phyloP scores from a whole-genome alignment of 2,113 vertebrate genomes.

The Syngnathus scovelli region DNA sequence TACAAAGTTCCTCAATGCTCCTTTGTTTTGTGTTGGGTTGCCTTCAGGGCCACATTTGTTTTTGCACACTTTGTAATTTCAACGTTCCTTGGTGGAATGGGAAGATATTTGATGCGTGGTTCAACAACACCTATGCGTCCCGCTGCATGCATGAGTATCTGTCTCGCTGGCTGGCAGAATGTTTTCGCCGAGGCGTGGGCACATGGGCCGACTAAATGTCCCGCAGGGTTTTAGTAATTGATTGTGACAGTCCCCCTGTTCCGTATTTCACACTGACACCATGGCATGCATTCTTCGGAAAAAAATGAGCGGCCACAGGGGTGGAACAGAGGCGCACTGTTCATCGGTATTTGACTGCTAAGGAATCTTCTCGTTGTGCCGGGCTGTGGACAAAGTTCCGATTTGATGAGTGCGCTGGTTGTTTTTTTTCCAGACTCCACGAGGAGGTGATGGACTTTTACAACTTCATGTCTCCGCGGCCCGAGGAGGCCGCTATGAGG shows the following conservation, averaged over 20 bases:
- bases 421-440: constrained; percentile 76
- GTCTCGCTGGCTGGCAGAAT: constrained; percentile 20
- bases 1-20: too few species aligned
- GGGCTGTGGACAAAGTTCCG: neutral
- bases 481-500: constrained; percentile 94
- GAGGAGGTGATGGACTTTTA: constrained; percentile 98
- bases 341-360: constrained; percentile 36
- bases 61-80: neutral
- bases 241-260: constrained; percentile 53
- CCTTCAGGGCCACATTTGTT: neutral
- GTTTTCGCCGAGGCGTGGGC: constrained; percentile 32
- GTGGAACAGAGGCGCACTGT: constrained; percentile 45
- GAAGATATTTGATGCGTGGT: neutral
- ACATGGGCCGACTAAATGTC: constrained; percentile 33
- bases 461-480: constrained; percentile 94
- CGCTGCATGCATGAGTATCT: constrained; percentile 2
- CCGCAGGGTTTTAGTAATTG: constrained; percentile 48
- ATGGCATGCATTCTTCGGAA: constrained; percentile 42
- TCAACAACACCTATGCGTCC: neutral
- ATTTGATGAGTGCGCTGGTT: too few species aligned
- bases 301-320: constrained; percentile 37
- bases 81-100: too few species aligned
- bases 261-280: constrained; percentile 56
- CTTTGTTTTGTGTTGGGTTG: neutral
- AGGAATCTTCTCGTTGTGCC: constrained; percentile 25